Evolutionary conservation across 2,113 vertebrate genomes (phyloP), one percentile per base, ranked within the genome.

Genomic region (Cyphomyrus discorhynchus): DNA sequence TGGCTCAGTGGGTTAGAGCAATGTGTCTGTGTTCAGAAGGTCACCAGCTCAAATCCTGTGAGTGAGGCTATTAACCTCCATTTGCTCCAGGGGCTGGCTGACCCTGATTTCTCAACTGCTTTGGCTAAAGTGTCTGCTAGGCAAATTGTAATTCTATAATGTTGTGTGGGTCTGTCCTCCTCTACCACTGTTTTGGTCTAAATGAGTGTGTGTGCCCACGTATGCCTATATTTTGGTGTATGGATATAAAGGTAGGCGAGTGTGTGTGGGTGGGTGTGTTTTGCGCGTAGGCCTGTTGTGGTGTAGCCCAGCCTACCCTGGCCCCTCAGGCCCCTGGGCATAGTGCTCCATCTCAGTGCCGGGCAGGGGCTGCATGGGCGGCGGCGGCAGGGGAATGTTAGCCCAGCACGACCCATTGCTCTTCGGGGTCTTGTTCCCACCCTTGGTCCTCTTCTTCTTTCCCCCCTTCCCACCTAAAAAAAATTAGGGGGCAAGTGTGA

Each of bases 371-470:
- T 99, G 97, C 91, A 98, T 97, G 0, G 98, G 98, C 70, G 98
- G 98, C 42, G 97, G 98, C 92, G 98, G 98, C 87, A 99, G 96
- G 0, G 98, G 98, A 89, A 98, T 95, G 92, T 96, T 99, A 90
- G 97, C 97, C 98, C 98, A 99, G 88, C 95, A 97, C 3, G 97
- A 97, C 94, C 97, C 97, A 90, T 98, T 98, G 91, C 95, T 98
- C 96, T 98, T 99, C 91, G 97, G 96, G 5, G 95, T 93, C 94
- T 99, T 99, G 47, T 96, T 95, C 91, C 97, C 95, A 92, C 97
- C 96, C 95, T 98, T 99, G 89, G 91, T 96, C 95, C 98, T 99
- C 96, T 99, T 99, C 95, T 99, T 99, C 95, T 99, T 99, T 19
- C 97, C 98, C 92, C 96, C 96, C 96, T 99, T 99, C 70, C 97